Percentiles rank a stretch among this genome's conserved stretches.
Conservation (phyloP, 2,113 vertebrate species). For the Psammodynastes pulverulentus region DNA sequence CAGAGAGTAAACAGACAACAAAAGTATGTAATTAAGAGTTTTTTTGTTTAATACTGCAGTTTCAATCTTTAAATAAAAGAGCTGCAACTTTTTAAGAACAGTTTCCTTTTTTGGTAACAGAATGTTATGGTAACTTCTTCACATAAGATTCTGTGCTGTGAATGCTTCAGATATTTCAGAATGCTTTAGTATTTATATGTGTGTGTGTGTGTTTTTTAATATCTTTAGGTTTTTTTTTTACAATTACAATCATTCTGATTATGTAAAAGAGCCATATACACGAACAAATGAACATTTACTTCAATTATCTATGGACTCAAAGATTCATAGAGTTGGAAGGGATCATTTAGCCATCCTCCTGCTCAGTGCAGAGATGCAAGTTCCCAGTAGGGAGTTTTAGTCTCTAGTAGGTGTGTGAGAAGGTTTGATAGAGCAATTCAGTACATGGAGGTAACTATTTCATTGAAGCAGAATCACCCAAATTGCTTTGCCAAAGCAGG, state of each 20-base stretch:
- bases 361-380: not conserved
- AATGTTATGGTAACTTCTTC: not conserved
- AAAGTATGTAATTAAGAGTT: not conserved
- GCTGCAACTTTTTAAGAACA: constrained; percentile 11
- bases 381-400: not conserved
- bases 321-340: not conserved
- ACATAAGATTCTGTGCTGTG: constrained; percentile 10
- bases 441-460: not conserved
- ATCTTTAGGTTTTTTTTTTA: not conserved
- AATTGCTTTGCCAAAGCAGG: not conserved
- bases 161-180: not conserved
- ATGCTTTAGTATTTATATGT: not conserved
- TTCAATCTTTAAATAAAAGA: not conserved
- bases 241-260: not conserved
- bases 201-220: not conserved
- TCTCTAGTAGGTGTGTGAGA: not conserved
- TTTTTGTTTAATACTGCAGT: not conserved
- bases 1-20: not conserved
- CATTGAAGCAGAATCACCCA: not conserved
- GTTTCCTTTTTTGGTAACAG: constrained; percentile 2
- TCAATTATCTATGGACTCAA: not conserved
- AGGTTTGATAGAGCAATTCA: not conserved
- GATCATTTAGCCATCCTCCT: not conserved
- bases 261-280: not conserved
- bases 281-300: not conserved